A percentile compares a stretch with the other conserved stretches of the same genome.
phyloP scores from a whole-genome alignment of 2,113 vertebrate species.

The Noturus placidus region DNA sequence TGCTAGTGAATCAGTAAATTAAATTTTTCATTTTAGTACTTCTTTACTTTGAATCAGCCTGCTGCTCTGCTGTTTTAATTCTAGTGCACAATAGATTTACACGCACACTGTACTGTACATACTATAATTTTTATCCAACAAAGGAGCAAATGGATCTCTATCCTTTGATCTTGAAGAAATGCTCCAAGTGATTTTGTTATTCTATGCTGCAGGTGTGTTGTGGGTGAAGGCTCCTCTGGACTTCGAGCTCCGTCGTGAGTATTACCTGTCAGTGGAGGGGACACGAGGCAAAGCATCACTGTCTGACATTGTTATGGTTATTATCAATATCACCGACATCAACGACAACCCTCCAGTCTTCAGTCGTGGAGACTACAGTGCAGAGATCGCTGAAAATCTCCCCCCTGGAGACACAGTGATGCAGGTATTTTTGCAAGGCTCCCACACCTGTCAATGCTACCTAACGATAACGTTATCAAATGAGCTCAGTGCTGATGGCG shows the following conservation, averaged over 20 bases:
- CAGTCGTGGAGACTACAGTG: constrained; percentile 71
- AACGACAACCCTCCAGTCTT: constrained; percentile 89
- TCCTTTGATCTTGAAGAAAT: constrained; percentile 24
- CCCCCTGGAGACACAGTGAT: constrained; percentile 79
- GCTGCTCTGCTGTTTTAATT: neutral
- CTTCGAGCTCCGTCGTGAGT: constrained; percentile 81
- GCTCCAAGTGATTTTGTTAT: constrained; percentile 12
- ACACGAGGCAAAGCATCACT: constrained; percentile 79
- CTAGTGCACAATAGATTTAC: neutral
- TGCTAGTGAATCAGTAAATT: constrained; percentile 10
- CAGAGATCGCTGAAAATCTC: constrained; percentile 79
- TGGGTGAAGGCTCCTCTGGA: constrained; percentile 82
- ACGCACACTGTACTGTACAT: neutral
- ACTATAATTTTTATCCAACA: constrained; percentile 1
- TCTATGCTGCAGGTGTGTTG: constrained; percentile 63
- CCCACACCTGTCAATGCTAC: constrained; percentile 25
- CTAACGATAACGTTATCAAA: constrained; percentile 28
- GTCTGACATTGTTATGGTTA: constrained; percentile 81
- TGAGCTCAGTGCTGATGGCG: neutral
- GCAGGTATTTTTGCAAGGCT: constrained; percentile 70
- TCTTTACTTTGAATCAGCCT: constrained; percentile 2
- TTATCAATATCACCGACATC: constrained; percentile 88
- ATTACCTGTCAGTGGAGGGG: constrained; percentile 89
- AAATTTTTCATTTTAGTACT: neutral
- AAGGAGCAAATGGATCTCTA: constrained; percentile 1